These are phyloP conservation scores for Ctenoplectra terminalis DNA, from an alignment of 1,140 invertebrate species.

Conservation along the genomic window DNA sequence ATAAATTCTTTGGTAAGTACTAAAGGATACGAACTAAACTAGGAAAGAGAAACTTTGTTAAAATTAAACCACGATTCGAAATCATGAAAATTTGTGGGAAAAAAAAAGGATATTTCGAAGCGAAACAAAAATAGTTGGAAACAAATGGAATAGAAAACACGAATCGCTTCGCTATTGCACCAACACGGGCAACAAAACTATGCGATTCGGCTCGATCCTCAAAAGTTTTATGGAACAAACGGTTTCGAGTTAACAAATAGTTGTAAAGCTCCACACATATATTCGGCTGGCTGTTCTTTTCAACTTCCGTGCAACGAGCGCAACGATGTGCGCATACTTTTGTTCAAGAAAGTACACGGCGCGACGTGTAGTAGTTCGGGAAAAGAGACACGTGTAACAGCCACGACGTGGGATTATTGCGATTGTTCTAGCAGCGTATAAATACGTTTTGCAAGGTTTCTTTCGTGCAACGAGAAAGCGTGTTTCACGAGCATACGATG, in stretches of 20 bases:
- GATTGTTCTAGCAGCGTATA: constrained; percentile 9
- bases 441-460: background rate
- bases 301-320: background rate
- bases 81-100: too few species aligned
- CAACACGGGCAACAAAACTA: too few species aligned
- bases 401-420: constrained; percentile 7
- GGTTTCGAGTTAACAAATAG: constrained; percentile 39
- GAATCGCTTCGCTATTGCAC: too few species aligned
- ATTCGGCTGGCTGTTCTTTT: constrained; percentile 18
- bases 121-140: background rate
- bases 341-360: background rate
- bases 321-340: background rate
- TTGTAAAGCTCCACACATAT: background rate
- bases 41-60: too few species aligned
- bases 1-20: too few species aligned
- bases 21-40: too few species aligned
- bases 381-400: background rate
- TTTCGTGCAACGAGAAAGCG: background rate
- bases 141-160: background rate
- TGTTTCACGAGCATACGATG: too few species aligned
- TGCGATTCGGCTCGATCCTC: background rate
- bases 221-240: constrained; percentile 29
- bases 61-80: too few species aligned
- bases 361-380: background rate
- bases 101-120: background rate